Percentiles rank a stretch among this genome's conserved stretches.
These are phyloP conservation scores for Saimiri boliviensis DNA, from an alignment of 2,113 vertebrate species.

Conservation along the genomic window DNA sequence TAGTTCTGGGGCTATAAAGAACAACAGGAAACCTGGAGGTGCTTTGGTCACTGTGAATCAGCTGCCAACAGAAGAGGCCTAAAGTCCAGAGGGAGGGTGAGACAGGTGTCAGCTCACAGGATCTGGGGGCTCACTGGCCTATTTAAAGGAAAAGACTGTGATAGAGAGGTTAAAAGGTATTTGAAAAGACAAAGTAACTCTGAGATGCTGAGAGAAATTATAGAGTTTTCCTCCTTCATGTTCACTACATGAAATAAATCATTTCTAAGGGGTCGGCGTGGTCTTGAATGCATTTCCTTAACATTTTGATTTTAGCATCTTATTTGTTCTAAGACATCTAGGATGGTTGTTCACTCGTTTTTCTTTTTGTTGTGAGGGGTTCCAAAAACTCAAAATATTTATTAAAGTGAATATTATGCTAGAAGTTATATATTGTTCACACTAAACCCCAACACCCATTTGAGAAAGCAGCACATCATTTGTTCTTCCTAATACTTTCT, in stretches of 20 bases:
- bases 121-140: background rate
- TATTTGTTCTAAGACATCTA: background rate
- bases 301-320: background rate
- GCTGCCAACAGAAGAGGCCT: background rate
- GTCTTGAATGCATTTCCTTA: background rate
- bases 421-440: background rate
- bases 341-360: background rate
- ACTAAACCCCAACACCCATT: background rate
- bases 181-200: background rate
- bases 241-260: background rate
- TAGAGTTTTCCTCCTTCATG: background rate
- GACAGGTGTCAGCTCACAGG: background rate
- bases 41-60: background rate
- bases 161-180: background rate
- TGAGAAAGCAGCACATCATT: background rate
- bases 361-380: background rate
- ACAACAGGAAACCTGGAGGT: background rate
- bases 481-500: background rate
- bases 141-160: background rate
- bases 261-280: background rate
- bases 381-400: conserved; percentile 19
- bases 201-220: background rate
- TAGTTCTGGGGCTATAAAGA: rapidly evolving
- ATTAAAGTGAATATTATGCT: background rate
- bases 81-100: background rate